phyloP scores from a whole-genome alignment of 1,140 invertebrate genomes.

The Phthorimaea operculella region DNA sequence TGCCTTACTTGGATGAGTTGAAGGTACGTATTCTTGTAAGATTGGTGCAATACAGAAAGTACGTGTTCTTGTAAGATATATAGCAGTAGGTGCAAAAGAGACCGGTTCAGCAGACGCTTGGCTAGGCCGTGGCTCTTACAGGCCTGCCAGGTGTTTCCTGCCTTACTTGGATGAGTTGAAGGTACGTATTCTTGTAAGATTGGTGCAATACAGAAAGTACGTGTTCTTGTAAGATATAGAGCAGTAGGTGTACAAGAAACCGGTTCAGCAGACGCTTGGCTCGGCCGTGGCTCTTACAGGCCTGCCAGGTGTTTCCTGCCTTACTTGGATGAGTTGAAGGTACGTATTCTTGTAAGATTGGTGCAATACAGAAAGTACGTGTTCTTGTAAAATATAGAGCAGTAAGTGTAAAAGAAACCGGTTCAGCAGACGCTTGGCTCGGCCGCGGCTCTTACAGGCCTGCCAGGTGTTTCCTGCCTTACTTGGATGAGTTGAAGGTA shows the following conservation, averaged over 20 bases:
- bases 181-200: too few relatives aligned
- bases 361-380: too few relatives aligned
- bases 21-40: too few relatives aligned
- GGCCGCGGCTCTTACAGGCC: constrained; percentile 86
- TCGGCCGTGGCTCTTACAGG: constrained; percentile 84
- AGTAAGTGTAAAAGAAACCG: too few relatives aligned
- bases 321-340: constrained; percentile 94
- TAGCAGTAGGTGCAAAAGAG: too few relatives aligned
- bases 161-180: constrained; percentile 96
- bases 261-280: constrained; percentile 78
- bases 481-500: constrained; percentile 95
- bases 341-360: too few relatives aligned
- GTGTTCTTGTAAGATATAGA: too few relatives aligned
- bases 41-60: too few relatives aligned
- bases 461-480: constrained; percentile 90
- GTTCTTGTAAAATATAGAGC: too few relatives aligned
- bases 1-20: constrained; percentile 94
- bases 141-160: constrained; percentile 87
- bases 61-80: too few relatives aligned
- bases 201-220: too few relatives aligned
- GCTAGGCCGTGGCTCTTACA: constrained; percentile 86
- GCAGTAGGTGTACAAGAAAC: too few relatives aligned
- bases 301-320: constrained; percentile 90
- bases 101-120: constrained; percentile 73
- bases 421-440: constrained; percentile 86